Evolutionary conservation across 2,113 vertebrate genomes (phyloP).

Genomic region (Deroptyus accipitrinus): DNA sequence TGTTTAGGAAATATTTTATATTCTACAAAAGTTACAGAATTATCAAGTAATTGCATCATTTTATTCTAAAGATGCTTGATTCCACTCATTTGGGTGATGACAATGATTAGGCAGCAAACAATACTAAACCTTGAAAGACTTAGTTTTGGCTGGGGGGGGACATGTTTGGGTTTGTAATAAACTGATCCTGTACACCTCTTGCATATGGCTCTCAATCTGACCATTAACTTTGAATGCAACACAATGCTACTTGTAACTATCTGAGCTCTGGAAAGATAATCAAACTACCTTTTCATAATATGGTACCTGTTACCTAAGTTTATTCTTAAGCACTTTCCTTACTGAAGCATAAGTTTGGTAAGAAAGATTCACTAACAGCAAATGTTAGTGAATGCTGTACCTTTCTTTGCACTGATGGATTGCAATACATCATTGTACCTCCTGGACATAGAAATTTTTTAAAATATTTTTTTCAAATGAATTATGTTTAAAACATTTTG

Average conservation of each 20-base stretch:
- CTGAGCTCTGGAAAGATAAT: not conserved
- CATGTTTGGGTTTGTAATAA: not conserved
- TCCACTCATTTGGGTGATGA: not conserved
- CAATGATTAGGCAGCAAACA: not conserved
- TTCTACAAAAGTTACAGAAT: not conserved
- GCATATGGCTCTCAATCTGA: not conserved
- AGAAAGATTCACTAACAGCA: not conserved
- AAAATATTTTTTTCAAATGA: not conserved
- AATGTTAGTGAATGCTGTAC: not conserved
- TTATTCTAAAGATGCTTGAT: not conserved
- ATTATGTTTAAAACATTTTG: not conserved
- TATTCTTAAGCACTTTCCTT: not conserved
- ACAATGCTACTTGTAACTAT: not conserved
- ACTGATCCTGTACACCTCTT: not conserved
- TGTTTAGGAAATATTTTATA: not conserved
- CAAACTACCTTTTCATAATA: not conserved
- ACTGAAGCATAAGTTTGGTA: not conserved
- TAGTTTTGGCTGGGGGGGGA: not conserved
- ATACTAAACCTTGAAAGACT: not conserved
- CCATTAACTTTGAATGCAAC: not conserved
- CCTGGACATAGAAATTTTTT: not conserved
- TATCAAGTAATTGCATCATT: not conserved
- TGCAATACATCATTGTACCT: not conserved
- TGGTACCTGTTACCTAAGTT: not conserved
- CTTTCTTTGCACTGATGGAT: not conserved